Base-by-base conservation (phyloP, 2,797 vertebrate genomes). In the Cirrhinus molitorella region DNA sequence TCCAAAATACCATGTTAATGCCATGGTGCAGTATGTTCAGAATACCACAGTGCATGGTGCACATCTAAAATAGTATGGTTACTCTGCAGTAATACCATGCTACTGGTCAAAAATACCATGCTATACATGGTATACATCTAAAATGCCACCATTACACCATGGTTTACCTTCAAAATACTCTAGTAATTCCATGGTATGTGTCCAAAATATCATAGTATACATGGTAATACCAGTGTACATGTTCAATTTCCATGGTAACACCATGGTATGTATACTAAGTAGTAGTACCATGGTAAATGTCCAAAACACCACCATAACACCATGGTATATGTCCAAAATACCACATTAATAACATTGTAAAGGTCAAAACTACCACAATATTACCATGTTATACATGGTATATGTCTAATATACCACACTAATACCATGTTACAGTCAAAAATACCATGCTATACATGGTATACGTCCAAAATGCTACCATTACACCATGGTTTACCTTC, bases 201-300 rank as follows among this genome's bases (percentile, higher is more conserved):
- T 40, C 19, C 0, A 67, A 67, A 67, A 67, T 3, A 7, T 4
- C 31, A n/a, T n/a, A n/a, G n/a, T n/a, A n/a, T n/a, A 2, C 0
- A 40, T 0, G 10, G 2, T 40, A 34, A 7, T 19, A 34, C 9
- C 16, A 63, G 16, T 0, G 6, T 61, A 4, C 5, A 28, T 7
- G 13, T 6, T n/a, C n/a, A 34, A 65, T 17, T 65, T 31, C 14
- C 7, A 31, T 17, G 0, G 7, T 63, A 63, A 19, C 0, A 40
- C 19, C 10, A 31, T 19, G 2, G 6, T 28, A 61, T 17, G 5
- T 3, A 40, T 67, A 3, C 19, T 5, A 21, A 21, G 31, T 34
- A 34, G n/a, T 0, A n/a, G n/a, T 13, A 3, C 19, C 5, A 67
- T 0, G 0, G 5, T n/a, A 40, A 17, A 37, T 10, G 5, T n/a